Base-by-base conservation (phyloP, 2,797 vertebrate genomes). In the Pangasius macronema region DNA sequence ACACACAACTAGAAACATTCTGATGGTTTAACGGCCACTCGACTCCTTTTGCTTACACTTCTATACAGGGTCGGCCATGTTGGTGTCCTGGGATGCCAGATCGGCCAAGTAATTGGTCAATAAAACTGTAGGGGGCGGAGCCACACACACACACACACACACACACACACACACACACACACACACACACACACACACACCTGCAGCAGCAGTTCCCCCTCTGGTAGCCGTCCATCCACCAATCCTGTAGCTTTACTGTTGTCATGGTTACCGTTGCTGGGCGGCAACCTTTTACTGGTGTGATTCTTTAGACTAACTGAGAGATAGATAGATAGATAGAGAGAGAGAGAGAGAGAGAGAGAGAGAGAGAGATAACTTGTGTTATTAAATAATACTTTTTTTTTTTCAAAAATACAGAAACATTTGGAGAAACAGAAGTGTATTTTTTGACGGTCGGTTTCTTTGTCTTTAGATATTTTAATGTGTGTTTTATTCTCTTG, bases 131-230 rank as follows among this genome's bases (percentile, higher is more conserved):
- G 22, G 14, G 14, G n/a, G 67, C 2, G 14, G 59, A 13, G 24
- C 57, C 30, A 46, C 39, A 46, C 6, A 39, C 33, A 39, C 16
- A 36, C 67, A 68, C 63, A 30, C 9, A 11, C 30, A 18, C 67
- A 18, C n/a, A n/a, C n/a, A n/a, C n/a, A n/a, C n/a, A n/a, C n/a
- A n/a, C 14, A 36, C 39, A 46, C 42, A 14, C 22, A 5, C 73
- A 75, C 11, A 49, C 42, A 16, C 73, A 55, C 3, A 33, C 30
- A 57, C 18, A 57, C 83, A 93, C 93, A 81, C 0, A 97, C 96
- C 96, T 96, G 95, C 39, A 97, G 92, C 65, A 97, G 94, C 75
- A 97, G 94, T 82, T 97, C 95, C 0, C 96, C 96, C 91, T 97
- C 96, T 0, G 93, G 92, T 20, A 96, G 6, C 0, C 0, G 84